A percentile compares a stretch with the other conserved stretches of the same genome.
phyloP scores from a whole-genome alignment of 2,888 invertebrate genomes.

The Trissolcus brochymenae region DNA sequence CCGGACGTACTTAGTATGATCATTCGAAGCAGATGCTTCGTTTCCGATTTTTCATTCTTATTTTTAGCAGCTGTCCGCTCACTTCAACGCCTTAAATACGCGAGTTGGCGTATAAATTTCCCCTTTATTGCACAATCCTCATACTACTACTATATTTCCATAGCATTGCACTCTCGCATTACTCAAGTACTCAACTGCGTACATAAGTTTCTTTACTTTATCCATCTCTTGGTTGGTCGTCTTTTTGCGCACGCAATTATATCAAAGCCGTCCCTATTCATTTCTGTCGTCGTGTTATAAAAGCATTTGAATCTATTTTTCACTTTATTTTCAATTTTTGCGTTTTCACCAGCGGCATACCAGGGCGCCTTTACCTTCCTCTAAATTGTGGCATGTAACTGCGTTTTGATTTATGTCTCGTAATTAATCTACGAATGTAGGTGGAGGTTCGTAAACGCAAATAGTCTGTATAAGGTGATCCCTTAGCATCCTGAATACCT shows the following conservation, averaged over 20 bases:
- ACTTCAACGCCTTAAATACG: constrained; percentile 48
- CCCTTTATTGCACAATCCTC: constrained; percentile 60
- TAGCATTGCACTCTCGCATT: constrained; percentile 34
- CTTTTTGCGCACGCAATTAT: constrained; percentile 13
- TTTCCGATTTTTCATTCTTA: constrained; percentile 62
- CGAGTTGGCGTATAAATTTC: constrained; percentile 60
- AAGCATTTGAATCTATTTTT: constrained; percentile 14
- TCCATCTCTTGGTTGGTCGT: constrained; percentile 13
- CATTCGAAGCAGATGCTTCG: constrained; percentile 60
- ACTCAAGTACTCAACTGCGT: constrained; percentile 22
- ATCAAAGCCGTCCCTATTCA: constrained; percentile 24
- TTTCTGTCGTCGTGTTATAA: constrained; percentile 8
- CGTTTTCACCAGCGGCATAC: background rate
- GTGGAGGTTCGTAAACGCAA: constrained; percentile 55
- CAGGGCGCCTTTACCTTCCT: constrained; percentile 11
- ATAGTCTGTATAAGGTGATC: constrained; percentile 57
- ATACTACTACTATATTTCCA: constrained; percentile 43
- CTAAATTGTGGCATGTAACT: constrained; percentile 35
- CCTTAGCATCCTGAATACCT: constrained; percentile 52
- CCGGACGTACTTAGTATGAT: constrained; percentile 51
- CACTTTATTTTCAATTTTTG: constrained; percentile 34
- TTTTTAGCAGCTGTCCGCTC: constrained; percentile 60
- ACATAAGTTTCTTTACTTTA: constrained; percentile 43
- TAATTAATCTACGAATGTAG: constrained; percentile 62
- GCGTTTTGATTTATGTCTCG: constrained; percentile 62